Evolutionary conservation across 2,888 invertebrate genomes (phyloP).

Genomic region (Eupeodes latifasciatus): DNA sequence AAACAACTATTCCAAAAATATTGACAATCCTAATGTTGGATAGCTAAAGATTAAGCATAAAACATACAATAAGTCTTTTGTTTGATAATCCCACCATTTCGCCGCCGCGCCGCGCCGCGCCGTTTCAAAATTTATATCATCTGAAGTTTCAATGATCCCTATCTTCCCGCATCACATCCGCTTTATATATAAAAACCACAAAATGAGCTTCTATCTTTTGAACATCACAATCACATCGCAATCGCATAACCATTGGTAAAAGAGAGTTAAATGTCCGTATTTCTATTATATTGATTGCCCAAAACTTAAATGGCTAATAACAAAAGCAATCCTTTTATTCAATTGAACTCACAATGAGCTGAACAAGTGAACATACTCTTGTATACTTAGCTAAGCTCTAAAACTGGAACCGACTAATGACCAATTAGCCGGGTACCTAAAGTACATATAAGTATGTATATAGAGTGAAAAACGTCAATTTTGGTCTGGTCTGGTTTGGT

Average conservation of each 20-base stretch:
- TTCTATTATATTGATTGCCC: conserved; percentile 3
- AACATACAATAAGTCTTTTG: background rate
- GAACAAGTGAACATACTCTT: too few relatives aligned
- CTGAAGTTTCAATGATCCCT: background rate
- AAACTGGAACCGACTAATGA: conserved; percentile 22
- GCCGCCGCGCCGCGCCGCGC: too few relatives aligned
- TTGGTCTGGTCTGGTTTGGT: background rate
- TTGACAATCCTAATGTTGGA: too few relatives aligned
- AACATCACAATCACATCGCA: background rate
- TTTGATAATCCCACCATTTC: background rate
- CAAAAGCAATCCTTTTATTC: conserved; percentile 49
- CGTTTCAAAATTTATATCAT: background rate
- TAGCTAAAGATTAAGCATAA: background rate
- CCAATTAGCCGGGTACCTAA: conserved; percentile 37
- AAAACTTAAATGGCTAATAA: conserved; percentile 19
- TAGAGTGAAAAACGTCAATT: conserved; percentile 55
- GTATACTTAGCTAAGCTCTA: conserved; percentile 1
- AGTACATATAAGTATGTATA: background rate
- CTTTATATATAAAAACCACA: background rate
- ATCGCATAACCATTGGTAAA: background rate
- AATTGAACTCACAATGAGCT: conserved; percentile 16
- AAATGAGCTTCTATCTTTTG: conserved; percentile 26
- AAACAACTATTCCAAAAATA: too few relatives aligned
- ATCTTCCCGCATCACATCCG: background rate
- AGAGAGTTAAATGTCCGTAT: background rate